Evolutionary conservation across 2,888 invertebrate genomes (phyloP), one percentile per base, ranked within the genome.

Genomic region (Macaria notata): DNA sequence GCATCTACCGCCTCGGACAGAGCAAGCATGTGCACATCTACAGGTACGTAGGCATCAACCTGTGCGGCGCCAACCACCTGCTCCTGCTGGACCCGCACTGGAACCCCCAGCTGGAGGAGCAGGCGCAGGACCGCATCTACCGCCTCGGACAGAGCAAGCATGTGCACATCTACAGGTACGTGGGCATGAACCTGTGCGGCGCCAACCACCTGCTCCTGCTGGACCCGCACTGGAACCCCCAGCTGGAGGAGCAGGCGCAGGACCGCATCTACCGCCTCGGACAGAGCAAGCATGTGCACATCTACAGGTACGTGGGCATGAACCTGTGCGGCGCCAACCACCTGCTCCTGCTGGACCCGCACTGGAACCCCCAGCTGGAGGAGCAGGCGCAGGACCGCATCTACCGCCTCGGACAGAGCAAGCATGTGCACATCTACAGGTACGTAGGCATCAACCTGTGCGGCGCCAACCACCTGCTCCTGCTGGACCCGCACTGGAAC

Each of bases 341-440:
- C 82, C 92, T 99, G 47, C 93, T 98, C 36, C 88, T 99, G 39
- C 83, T 98, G 30, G 99, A 99, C 87, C 93, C 98, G 52, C 98
- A 99, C 84, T 99, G 98, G 98, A 99, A 99, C 93, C 99, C 99
- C 0, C 98, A 98, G 75, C 86, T 99, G 46, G 99, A 99, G 84
- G 93, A 95, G 45, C 99, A 99, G 84, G 99, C 98, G 0, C 97
- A 97, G 86, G 99, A 99, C 88, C 92, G 99, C 61, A 95, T 99
- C 62, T 98, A 98, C 86, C 92, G 98, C 60, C 95, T 98, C 63
- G 98, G 98, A 0, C 99, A 99, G 82, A 93, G 84, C 48, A 96
- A 95, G 74, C 84, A 93, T 68, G 98, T 98, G 0, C 92, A 93
- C 69, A 94, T 98, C 39, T 59, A 59, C 54, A 59, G 59, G 59